Evolutionary conservation across 2,888 invertebrate species (phyloP), one percentile per base, ranked within the genome.

Genomic region (Heliconius sara): DNA sequence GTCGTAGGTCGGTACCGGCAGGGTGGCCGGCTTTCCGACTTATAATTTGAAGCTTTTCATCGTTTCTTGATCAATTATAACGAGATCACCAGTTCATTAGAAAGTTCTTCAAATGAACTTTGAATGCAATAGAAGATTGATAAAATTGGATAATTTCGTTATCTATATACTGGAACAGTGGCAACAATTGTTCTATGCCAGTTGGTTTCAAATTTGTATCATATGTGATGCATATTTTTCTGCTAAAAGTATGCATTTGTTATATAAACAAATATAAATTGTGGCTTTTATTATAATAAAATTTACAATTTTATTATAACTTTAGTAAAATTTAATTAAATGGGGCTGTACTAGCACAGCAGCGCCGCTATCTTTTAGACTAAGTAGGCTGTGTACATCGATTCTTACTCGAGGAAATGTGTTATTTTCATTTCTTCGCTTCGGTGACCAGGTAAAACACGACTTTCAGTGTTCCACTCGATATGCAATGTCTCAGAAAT

Each of bases 31-130:
- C 72, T 71, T 76, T 74, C 82, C 81, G 84, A 88, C 84, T 87
- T 85, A 87, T 85, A 87, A 89, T 77, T 77, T 70, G 77, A 72
- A 65, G 68, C 77, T 70, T 73, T 77, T 39, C 34, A 39, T 9
- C 34, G 9, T 39, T 39, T 39, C 34, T 39, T 73, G 74, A 77
- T 68, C 60, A 47, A 43, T 74, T 80, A 74, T 75, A 77, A 80
- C 74, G 68, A 80, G 80, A 80, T 75, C 77, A 71, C 63, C 63
- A 80, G 70, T 71, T 77, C 63, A 75, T 80, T 77, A 77, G 73
- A 34, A 79, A 60, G 63, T 34, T 67, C 47, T 73, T 27, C 57
- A 73, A 74, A 67, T 78, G 27, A 19, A 43, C 25, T 65, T 63
- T 73, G 16, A n/a, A n/a, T 73, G 60, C 34, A 60, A 22, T 43